Evolutionary conservation across 2,113 vertebrate genomes (phyloP).

Genomic region (Crotalus tigris): DNA sequence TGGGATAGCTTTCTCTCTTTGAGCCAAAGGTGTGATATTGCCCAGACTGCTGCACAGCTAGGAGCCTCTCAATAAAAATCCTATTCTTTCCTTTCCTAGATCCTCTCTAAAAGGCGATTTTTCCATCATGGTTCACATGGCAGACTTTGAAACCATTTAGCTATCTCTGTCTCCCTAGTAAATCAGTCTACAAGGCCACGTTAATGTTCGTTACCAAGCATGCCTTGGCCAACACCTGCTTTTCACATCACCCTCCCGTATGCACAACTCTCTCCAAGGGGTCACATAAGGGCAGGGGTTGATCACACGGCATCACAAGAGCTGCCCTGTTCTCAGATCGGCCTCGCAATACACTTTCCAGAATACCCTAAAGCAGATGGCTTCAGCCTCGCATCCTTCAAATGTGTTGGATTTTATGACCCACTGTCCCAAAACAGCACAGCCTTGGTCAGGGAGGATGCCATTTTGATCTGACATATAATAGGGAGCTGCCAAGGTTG

Average conservation of each 20-base stretch:
- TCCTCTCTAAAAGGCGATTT: constrained; percentile 34
- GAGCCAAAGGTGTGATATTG: constrained; percentile 29
- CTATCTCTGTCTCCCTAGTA: not conserved
- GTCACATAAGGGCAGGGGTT: constrained; percentile 5
- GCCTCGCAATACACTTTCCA: not conserved
- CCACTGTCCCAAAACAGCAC: not conserved
- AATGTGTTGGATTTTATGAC: not conserved
- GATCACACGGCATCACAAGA: not conserved
- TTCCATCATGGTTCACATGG: not conserved
- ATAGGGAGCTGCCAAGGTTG: not conserved
- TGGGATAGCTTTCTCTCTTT: constrained; percentile 39
- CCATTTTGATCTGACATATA: not conserved
- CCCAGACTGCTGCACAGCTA: constrained; percentile 14
- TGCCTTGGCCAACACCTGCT: constrained; percentile 12
- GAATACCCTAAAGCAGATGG: not conserved
- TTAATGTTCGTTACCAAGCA: not conserved
- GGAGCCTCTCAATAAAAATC: constrained; percentile 44
- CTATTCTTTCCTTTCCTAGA: constrained; percentile 29
- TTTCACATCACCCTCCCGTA: not conserved
- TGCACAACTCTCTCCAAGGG: not conserved
- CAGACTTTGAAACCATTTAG: not conserved
- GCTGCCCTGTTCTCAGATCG: not conserved
- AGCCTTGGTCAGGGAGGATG: not conserved
- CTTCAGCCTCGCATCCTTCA: not conserved
- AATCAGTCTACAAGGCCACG: not conserved